These are phyloP conservation scores for Lanistes nyassanus DNA, from an alignment of 1,140 invertebrate genomes.

Conservation along the genomic window DNA sequence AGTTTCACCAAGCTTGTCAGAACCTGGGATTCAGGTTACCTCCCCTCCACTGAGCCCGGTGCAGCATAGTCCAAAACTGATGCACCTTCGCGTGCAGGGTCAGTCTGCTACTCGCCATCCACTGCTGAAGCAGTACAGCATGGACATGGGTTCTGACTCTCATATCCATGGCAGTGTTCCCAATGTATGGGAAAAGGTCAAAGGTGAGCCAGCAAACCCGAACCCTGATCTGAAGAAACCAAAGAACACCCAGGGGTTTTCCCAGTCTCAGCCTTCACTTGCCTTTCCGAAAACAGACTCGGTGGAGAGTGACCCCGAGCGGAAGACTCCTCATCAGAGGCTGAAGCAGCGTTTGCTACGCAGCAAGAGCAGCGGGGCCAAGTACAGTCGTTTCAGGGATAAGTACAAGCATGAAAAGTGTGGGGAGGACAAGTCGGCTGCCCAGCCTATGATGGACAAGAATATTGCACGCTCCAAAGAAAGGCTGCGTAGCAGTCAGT, in stretches of 20 bases:
- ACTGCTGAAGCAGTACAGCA: slow-evolving; percentile 44
- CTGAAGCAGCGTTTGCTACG: slow-evolving; percentile 39
- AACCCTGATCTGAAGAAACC: slow-evolving; percentile 9
- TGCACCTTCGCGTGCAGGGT: slow-evolving; percentile 20
- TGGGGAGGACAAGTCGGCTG: slow-evolving; percentile 25
- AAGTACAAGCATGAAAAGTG: slow-evolving; percentile 38
- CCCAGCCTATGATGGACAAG: slow-evolving; percentile 27
- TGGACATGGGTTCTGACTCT: slow-evolving; percentile 39
- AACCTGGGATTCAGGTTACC: slow-evolving; percentile 29
- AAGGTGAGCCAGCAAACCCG: slow-evolving; percentile 15
- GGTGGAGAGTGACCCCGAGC: slow-evolving; percentile 26
- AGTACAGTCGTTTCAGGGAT: slow-evolving; percentile 45
- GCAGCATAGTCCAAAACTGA: slow-evolving; percentile 30
- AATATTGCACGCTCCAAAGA: slow-evolving; percentile 30
- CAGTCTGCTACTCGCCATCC: slow-evolving; percentile 26
- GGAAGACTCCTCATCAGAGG: slow-evolving; percentile 29
- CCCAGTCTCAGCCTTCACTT: slow-evolving; percentile 41
- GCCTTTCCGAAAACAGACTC: slow-evolving; percentile 26
- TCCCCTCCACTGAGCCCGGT: slow-evolving; percentile 37
- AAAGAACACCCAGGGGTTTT: slow-evolving; percentile 32
- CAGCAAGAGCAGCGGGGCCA: slow-evolving; percentile 43
- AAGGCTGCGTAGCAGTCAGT: slow-evolving; percentile 27
- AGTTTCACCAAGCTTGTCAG: slow-evolving; percentile 27
- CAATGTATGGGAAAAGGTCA: slow-evolving; percentile 34
- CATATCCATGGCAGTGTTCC: slow-evolving; percentile 43